Evolutionary conservation across 1,140 invertebrate genomes (phyloP), one percentile per base, ranked within the genome.

Genomic region (Mesaphorura yosii): DNA sequence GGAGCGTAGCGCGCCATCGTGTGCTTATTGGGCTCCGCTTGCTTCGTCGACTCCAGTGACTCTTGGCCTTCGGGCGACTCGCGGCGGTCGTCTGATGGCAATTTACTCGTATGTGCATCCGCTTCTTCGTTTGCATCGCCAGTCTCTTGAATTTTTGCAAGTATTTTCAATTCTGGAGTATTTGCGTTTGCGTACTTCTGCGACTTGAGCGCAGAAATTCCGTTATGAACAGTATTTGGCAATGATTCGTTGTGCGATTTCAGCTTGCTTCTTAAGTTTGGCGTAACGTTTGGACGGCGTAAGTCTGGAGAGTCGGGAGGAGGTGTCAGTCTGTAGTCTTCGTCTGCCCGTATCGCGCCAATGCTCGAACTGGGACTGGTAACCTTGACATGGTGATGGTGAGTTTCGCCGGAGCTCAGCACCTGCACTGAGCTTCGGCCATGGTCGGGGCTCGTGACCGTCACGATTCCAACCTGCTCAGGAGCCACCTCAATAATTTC

Each of bases 31-130:
- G 37, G 50, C 40, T 40, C 25, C 41, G 45, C 47, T 31, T 39
- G 47, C 34, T 34, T 55, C 26, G 29, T 51, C 20, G 31, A n/a
- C n/a, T 48, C 29, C 27, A 5, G 15, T 49, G 46, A 48, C 46
- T 48, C 40, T 38, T 51, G 38, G 15, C 39, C 49, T 37, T 37
- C 51, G n/a, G 51, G 45, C 23, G 41, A 28, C 46, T 53, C 27
- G 4, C 45, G 6, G 23, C 10, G 5, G 5, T 52, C 28, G 1
- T 31, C 26, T 25, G 42, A 45, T 6, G 29, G 29, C 23, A 41
- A 34, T 22, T 45, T 25, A 14, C 38, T 31, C 2, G 27, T 54
- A 26, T 45, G 15, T 17, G 27, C n/a, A 22, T 31, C 39, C 40
- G 42, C 19, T 25, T 38, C 29, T 22, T 3, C 19, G 20, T 41